Evolutionary conservation across 2,113 vertebrate species (phyloP).

Genomic region (Dissostichus mawsoni): DNA sequence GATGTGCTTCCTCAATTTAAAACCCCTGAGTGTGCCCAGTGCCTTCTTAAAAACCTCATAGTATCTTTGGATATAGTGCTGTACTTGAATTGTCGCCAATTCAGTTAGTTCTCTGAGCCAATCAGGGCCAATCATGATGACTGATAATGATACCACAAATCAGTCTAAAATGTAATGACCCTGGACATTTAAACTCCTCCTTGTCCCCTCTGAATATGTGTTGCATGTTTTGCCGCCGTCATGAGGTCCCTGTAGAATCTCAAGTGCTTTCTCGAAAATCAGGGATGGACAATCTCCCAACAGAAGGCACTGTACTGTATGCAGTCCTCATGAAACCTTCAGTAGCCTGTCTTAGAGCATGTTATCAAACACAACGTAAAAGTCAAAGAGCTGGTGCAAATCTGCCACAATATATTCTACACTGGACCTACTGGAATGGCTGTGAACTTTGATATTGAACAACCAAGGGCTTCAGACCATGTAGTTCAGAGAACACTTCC

Average conservation of each 20-base stretch:
- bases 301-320: slow-evolving; percentile 1
- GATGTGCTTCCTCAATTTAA: neutral
- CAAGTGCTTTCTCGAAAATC: slow-evolving; percentile 11
- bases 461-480: neutral
- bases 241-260: neutral
- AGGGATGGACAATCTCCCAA: neutral
- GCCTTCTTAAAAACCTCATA: neutral
- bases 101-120: neutral
- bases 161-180: neutral
- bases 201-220: neutral
- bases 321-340: slow-evolving; percentile 22
- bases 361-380: slow-evolving; percentile 4
- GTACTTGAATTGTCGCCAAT: neutral
- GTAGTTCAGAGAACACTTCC: neutral
- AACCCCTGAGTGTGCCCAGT: neutral
- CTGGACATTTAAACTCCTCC: neutral
- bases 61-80: slow-evolving; percentile 3
- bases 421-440: neutral
- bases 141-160: neutral
- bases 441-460: neutral
- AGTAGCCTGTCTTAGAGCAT: neutral
- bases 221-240: neutral
- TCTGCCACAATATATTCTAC: neutral
- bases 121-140: neutral
- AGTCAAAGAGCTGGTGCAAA: neutral